Evolutionary conservation across 2,888 invertebrate species (phyloP).

Genomic region (Drosophila buzzatii): DNA sequence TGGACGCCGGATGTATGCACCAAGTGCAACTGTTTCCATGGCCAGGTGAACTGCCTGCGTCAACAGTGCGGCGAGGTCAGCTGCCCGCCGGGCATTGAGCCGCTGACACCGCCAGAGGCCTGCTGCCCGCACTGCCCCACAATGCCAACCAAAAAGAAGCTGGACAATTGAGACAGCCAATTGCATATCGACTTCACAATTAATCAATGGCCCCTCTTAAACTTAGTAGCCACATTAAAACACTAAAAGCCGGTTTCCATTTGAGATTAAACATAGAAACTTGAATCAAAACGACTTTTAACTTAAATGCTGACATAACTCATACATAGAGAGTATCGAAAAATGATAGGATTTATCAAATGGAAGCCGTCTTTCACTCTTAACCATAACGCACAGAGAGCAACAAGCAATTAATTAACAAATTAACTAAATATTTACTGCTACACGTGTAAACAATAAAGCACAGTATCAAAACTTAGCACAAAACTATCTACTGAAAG

Average conservation of each 20-base stretch:
- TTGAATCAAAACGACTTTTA: background rate
- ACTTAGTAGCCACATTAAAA: slow-evolving; percentile 69
- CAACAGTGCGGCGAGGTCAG: slow-evolving; percentile 84
- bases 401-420: slow-evolving; percentile 55
- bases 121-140: slow-evolving; percentile 85
- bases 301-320: background rate
- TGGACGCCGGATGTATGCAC: slow-evolving; percentile 86
- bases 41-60: slow-evolving; percentile 85
- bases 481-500: slow-evolving; percentile 33
- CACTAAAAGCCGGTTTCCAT: slow-evolving; percentile 30
- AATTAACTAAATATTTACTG: slow-evolving; percentile 68
- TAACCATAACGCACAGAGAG: slow-evolving; percentile 51
- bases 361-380: slow-evolving; percentile 33
- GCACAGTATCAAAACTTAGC: slow-evolving; percentile 60
- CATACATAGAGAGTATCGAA: background rate
- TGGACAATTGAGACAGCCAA: slow-evolving; percentile 16
- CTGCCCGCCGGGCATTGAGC: slow-evolving; percentile 82
- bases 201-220: slow-evolving; percentile 45
- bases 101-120: slow-evolving; percentile 83
- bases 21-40: slow-evolving; percentile 86
- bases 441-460: slow-evolving; percentile 78
- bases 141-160: slow-evolving; percentile 38
- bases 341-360: background rate
- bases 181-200: slow-evolving; percentile 74
- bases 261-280: background rate